Evolutionary conservation across 2,888 invertebrate species (phyloP).

Genomic region (Euplexia lucipara): DNA sequence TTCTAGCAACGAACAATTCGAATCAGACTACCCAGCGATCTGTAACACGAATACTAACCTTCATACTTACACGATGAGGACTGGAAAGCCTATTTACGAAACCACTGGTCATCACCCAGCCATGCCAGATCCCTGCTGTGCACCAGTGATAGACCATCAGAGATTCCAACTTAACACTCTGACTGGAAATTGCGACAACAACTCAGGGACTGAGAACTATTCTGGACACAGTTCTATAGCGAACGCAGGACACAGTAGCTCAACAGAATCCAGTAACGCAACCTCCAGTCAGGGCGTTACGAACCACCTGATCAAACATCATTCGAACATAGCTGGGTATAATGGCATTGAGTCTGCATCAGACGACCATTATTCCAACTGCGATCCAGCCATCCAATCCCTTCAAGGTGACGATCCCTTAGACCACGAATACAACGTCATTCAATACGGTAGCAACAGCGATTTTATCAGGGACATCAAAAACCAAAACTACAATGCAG

Average conservation of each 20-base stretch:
- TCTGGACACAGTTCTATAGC: slow-evolving; percentile 92
- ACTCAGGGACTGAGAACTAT: slow-evolving; percentile 92
- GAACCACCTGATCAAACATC: slow-evolving; percentile 89
- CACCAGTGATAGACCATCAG: slow-evolving; percentile 84
- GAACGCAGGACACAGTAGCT: slow-evolving; percentile 89
- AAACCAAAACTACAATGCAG: slow-evolving; percentile 90
- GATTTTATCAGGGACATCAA: slow-evolving; percentile 89
- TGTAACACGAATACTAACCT: slow-evolving; percentile 96
- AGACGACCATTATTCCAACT: slow-evolving; percentile 89
- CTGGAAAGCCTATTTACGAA: slow-evolving; percentile 95
- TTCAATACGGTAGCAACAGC: slow-evolving; percentile 88
- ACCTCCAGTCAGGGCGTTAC: slow-evolving; percentile 89
- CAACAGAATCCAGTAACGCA: slow-evolving; percentile 89
- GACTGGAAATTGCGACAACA: slow-evolving; percentile 91
- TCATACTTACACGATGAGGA: slow-evolving; percentile 95
- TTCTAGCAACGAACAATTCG: slow-evolving; percentile 96
- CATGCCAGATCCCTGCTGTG: slow-evolving; percentile 85
- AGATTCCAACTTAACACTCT: slow-evolving; percentile 90
- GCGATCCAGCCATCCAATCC: slow-evolving; percentile 88
- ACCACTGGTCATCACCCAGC: slow-evolving; percentile 86
- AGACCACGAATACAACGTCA: slow-evolving; percentile 90
- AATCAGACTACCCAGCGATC: slow-evolving; percentile 96
- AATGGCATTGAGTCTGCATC: slow-evolving; percentile 89
- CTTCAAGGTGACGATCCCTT: slow-evolving; percentile 88
- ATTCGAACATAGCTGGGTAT: slow-evolving; percentile 84